These are phyloP conservation scores for Drosophila pseudoananassae DNA, from an alignment of 1,140 invertebrate species.

Conservation along the genomic window DNA sequence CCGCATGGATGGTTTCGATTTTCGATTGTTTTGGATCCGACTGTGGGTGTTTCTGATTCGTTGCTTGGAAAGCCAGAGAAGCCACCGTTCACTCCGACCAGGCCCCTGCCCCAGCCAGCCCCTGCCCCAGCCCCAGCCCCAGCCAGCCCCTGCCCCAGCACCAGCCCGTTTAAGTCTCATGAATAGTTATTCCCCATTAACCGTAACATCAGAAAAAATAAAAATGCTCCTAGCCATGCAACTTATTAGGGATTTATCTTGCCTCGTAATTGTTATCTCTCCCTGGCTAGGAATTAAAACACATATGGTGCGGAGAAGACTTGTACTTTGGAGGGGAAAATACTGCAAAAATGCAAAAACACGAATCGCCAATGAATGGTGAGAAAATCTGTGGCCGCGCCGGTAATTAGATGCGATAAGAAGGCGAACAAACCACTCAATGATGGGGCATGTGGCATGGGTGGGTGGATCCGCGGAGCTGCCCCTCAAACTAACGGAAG, in stretches of 20 bases:
- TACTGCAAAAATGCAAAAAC: conserved; percentile 6
- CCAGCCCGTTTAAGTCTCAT: conserved; percentile 47
- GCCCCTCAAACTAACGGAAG: too few relatives aligned
- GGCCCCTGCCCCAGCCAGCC: too few relatives aligned
- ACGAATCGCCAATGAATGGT: conserved; percentile 25
- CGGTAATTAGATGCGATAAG: conserved; percentile 44
- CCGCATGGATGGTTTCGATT: conserved; percentile 13
- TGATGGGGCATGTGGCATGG: conserved; percentile 7
- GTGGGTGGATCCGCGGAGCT: background rate
- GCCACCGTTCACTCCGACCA: conserved; percentile 22
- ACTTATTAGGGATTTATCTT: conserved; percentile 49
- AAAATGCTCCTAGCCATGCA: conserved; percentile 41
- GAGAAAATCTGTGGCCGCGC: conserved; percentile 19
- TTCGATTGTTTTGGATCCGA: background rate
- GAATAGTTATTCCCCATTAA: conserved; percentile 53
- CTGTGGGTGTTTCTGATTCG: conserved; percentile 40
- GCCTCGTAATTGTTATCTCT: conserved; percentile 40
- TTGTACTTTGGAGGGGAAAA: background rate
- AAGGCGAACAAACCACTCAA: conserved; percentile 34
- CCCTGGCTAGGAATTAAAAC: conserved; percentile 4
- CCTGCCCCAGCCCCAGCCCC: too few relatives aligned
- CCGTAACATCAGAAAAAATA: conserved; percentile 41
- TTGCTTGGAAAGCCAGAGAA: conserved; percentile 20
- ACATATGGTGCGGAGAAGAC: conserved; percentile 4
- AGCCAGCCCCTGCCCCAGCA: conserved; percentile 17